Evolutionary conservation across 2,113 vertebrate species (phyloP).

Genomic region (Nycticebus coucang): DNA sequence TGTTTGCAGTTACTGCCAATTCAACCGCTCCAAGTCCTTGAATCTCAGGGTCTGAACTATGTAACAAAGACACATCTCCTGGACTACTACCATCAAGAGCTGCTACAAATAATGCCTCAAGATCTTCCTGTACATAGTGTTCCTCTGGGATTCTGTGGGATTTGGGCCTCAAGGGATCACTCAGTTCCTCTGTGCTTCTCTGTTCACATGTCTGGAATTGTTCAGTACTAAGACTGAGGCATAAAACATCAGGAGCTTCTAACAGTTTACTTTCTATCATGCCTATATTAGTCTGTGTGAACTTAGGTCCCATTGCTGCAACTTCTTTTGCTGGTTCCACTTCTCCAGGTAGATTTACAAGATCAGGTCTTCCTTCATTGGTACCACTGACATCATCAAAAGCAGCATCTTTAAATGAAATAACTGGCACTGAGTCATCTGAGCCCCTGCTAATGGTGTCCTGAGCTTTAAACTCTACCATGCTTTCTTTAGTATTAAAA

Average conservation of each 20-base stretch:
- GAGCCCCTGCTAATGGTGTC: slow-evolving; percentile 91
- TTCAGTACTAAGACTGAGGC: slow-evolving; percentile 88
- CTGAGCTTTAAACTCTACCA: slow-evolving; percentile 81
- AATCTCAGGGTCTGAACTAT: slow-evolving; percentile 54
- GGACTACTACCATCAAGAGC: slow-evolving; percentile 68
- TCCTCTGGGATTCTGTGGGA: slow-evolving; percentile 39
- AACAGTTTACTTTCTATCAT: slow-evolving; percentile 84
- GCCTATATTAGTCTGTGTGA: slow-evolving; percentile 81
- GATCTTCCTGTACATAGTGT: slow-evolving; percentile 57
- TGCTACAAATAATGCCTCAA: slow-evolving; percentile 69
- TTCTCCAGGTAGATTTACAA: slow-evolving; percentile 94
- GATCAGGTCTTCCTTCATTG: slow-evolving; percentile 94
- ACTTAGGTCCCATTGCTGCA: slow-evolving; percentile 68
- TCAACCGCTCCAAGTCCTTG: slow-evolving; percentile 62
- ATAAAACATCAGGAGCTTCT: slow-evolving; percentile 94
- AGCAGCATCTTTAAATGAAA: slow-evolving; percentile 96
- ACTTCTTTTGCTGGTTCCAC: slow-evolving; percentile 84
- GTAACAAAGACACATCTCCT: slow-evolving; percentile 43
- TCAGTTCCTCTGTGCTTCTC: slow-evolving; percentile 57
- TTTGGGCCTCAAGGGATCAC: neutral
- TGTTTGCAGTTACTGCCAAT: neutral
- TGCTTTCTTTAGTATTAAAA: slow-evolving; percentile 84
- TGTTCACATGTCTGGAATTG: slow-evolving; percentile 73
- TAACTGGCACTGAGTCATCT: slow-evolving; percentile 95
- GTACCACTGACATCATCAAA: slow-evolving; percentile 86